These are phyloP conservation scores for Rhizomys pruinosus DNA, from an alignment of 2,113 vertebrate species.

Conservation along the genomic window DNA sequence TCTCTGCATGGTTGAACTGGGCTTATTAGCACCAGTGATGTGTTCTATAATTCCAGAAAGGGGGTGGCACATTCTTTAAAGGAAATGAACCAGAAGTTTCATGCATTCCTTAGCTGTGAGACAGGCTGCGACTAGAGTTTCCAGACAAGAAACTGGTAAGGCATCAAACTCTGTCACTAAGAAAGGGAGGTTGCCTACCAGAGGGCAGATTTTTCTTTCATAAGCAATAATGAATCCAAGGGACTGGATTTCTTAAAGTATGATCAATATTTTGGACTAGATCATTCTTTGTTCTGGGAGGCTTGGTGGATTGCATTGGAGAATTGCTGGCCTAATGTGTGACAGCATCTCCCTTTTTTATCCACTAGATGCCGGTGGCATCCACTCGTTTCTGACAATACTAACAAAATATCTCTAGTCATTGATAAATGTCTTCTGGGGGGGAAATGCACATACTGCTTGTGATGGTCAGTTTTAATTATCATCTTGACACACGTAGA, in stretches of 20 bases:
- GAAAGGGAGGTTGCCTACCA: not conserved
- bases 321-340: not conserved
- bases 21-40: not conserved
- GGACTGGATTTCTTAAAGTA: not conserved
- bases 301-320: not conserved
- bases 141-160: not conserved
- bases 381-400: not conserved
- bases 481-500: not conserved
- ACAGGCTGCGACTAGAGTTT: not conserved
- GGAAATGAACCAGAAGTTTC: not conserved
- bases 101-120: not conserved
- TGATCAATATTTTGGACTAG: not conserved
- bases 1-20: not conserved
- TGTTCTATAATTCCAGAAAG: not conserved
- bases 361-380: not conserved
- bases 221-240: not conserved
- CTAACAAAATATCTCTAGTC: not conserved
- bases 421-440: not conserved
- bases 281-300: not conserved
- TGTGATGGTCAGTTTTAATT: not conserved
- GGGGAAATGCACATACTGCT: not conserved
- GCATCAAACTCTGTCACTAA: not conserved
- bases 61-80: not conserved
- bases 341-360: not conserved
- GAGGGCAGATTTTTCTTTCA: not conserved